Conservation (phyloP, 2,797 vertebrate species). For the Phoeniculus purpureus region DNA sequence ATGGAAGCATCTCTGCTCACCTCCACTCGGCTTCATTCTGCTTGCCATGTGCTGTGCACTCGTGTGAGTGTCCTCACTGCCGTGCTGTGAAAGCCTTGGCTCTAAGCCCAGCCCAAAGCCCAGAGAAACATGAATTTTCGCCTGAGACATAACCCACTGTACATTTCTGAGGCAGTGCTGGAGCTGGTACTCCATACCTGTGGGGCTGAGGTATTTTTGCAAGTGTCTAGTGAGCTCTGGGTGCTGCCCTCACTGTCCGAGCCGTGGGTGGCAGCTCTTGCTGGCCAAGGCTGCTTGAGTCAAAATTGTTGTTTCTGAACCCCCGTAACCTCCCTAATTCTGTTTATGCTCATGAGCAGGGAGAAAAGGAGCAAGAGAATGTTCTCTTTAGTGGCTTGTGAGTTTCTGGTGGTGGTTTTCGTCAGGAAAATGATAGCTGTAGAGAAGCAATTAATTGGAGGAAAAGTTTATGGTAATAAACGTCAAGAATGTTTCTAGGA, state of each 20-base stretch:
- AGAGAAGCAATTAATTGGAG: slow-evolving; percentile 39
- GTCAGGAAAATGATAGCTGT: not conserved
- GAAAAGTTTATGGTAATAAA: slow-evolving; percentile 54
- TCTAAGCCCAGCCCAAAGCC: not conserved
- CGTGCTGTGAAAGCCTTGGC: not conserved
- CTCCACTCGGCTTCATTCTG: not conserved
- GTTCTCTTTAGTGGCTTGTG: not conserved
- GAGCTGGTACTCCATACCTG: not conserved
- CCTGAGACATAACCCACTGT: not conserved
- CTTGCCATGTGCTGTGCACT: accelerated
- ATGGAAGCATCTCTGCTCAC: not conserved
- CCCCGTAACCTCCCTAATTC: not conserved
- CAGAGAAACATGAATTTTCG: not conserved
- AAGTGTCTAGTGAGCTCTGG: not conserved
- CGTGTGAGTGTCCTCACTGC: not conserved
- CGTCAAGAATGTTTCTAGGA: slow-evolving; percentile 41
- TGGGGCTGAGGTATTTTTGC: not conserved
- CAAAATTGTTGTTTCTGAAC: not conserved
- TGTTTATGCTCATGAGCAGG: not conserved
- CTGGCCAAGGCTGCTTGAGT: not conserved
- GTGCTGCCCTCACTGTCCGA: not conserved
- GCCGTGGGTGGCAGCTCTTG: not conserved
- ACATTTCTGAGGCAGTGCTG: not conserved
- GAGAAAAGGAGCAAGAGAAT: not conserved
- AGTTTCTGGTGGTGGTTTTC: slow-evolving; percentile 35